Base-by-base conservation (phyloP, 1,140 invertebrate genomes). In the Brachionus calyciflorus region DNA sequence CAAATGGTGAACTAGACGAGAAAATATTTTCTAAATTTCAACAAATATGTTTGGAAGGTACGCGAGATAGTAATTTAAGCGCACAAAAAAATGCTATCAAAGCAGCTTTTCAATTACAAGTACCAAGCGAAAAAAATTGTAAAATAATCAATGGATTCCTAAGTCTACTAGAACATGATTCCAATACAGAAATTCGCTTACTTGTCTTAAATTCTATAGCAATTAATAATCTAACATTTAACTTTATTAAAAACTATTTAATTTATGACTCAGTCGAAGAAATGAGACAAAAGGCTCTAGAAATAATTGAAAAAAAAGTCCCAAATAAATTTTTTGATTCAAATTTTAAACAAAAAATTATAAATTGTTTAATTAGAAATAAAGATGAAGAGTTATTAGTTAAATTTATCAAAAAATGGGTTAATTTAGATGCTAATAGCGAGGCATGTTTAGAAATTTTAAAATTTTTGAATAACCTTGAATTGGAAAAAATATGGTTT, bases 1-100 rank as follows among this genome's bases (percentile, higher is more conserved):
- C 48, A 33, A 73, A 51, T 51, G 69, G 69, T 40, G 26, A 73
- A 41, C 26, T 73, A 37, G 69, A 73, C 40, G 69, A 73, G 21
- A 51, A 24, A 51, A 51, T 73, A 6, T 73, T 26, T 51, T 9
- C 28, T 12, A 73, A 73, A 41, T 19, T 73, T 33, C 69, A 55
- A 73, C 40, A 41, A 33, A 51, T 51, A 21, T 40, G 33, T 14
- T 40, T 73, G 1, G 46, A 49, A 26, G 28, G 21, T 24, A 55
- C 51, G 6, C 24, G 26, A 73, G 69, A 73, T 53, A 19, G 17
- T 7, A 55, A 73, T 55, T 37, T 73, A 49, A 51, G 24, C 24
- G 51, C 28, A 0, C 69, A 73, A 46, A 28, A 37, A n/a, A 24
- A 37, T 37, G 44, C 51, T 4, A 51, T 73, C n/a, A 28, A 55